Evolutionary conservation across 2,113 vertebrate species (phyloP).

Genomic region (Ictalurus furcatus): DNA sequence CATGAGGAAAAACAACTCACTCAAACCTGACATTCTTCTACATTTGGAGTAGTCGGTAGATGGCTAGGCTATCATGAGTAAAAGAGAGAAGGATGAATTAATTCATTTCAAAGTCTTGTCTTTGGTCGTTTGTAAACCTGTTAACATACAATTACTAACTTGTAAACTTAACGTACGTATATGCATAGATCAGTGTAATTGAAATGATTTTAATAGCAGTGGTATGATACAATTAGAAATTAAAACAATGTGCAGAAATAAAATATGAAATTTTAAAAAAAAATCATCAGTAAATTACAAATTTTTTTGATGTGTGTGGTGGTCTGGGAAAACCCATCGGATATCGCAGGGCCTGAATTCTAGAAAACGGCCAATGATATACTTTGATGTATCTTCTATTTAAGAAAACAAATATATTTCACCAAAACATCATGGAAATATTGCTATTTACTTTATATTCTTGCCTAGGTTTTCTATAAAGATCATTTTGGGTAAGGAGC

Average conservation of each 20-base stretch:
- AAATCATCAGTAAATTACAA: neutral
- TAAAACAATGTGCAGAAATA: neutral
- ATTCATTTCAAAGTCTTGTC: neutral
- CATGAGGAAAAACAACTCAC: neutral
- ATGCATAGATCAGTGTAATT: neutral
- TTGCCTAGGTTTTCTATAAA: neutral
- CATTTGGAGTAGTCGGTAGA: neutral
- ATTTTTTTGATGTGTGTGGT: neutral
- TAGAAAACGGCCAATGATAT: neutral
- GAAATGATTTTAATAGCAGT: conserved; percentile 9
- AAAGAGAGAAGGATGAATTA: too few relatives aligned
- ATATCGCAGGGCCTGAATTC: neutral
- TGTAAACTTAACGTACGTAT: neutral
- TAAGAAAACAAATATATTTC: neutral
- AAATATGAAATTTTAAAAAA: neutral
- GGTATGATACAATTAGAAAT: neutral
- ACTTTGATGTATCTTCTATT: neutral
- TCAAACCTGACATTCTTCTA: neutral
- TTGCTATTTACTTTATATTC: neutral
- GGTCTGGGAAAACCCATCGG: neutral
- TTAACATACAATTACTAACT: neutral
- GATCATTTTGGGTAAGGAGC: neutral
- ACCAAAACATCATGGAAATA: neutral
- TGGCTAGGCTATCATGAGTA: neutral
- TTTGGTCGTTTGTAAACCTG: conserved; percentile 11